Base-by-base conservation (phyloP, 1,140 invertebrate species). In the Lucilia sericata region DNA sequence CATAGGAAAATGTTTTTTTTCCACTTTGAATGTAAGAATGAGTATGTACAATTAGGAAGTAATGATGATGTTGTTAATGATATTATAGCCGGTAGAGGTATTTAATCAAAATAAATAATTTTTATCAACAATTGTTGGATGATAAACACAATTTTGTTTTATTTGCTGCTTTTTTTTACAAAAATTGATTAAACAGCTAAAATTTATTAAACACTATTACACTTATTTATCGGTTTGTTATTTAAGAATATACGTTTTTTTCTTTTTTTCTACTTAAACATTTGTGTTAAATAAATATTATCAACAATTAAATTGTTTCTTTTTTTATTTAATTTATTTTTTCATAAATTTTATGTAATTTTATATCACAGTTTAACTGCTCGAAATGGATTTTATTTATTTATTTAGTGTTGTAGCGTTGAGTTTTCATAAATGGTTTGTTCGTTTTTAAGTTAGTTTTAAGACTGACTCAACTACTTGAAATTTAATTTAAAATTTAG, bases 401-500 rank as follows among this genome's bases (percentile, higher is more conserved):
- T 12, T 12, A 55, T 70, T 70, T 70, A 12, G 5, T 70, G n/a
- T 65, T 19, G 17, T 2, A 49, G 42, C 76, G 42, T 80, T 51
- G 42, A 21, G 0, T 70, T 19, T 21, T 21, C n/a, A 12, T 10
- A 80, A 78, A 78, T n/a, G 21, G 3, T 21, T 49, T 13, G 47
- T 21, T 51, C 42, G 76, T 80, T 80, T 70, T 47, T 10, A 80
- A 49, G 76, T 80, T 80, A 51, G 42, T 80, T 80, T 80, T 21
- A 80, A 80, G 76, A 80, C 76, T 80, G 76, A 80, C 76, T 80
- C 76, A 80, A 80, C 47, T 19, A 49, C 19, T 21, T 80, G 42
- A 80, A 70, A 80, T 42, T 78, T 13, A 78, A n/a, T 78, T 47
- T 78, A 9, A 78, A 78, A 47, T 78, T 49, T 25, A 51, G 19